These are phyloP conservation scores for Actinemys pallida DNA, from an alignment of 2,113 vertebrate genomes.

Conservation along the genomic window DNA sequence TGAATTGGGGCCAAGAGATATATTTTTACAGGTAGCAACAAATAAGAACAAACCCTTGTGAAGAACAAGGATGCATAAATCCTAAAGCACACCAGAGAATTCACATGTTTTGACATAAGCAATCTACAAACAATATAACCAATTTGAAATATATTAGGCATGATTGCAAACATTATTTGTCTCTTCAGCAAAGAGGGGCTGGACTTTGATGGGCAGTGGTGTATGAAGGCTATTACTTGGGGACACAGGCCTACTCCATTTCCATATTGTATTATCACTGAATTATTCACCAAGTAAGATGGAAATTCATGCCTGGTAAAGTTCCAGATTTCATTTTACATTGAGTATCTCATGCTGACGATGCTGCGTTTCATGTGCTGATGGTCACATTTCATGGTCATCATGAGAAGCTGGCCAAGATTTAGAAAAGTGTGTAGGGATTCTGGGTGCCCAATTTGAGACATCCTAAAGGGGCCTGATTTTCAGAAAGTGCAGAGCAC, in stretches of 20 bases:
- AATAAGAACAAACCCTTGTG: slow-evolving; percentile 78
- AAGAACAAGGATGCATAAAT: slow-evolving; percentile 78
- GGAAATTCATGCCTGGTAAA: slow-evolving; percentile 24
- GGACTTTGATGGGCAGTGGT: slow-evolving; percentile 28
- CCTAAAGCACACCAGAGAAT: slow-evolving; percentile 69
- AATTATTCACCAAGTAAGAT: slow-evolving; percentile 18
- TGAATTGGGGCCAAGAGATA: slow-evolving; percentile 80
- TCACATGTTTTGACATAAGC: slow-evolving; percentile 75
- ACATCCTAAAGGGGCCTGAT: not conserved
- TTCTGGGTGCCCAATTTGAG: slow-evolving; percentile 4
- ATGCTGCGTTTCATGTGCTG: not conserved
- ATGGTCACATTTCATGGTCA: not conserved
- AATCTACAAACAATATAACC: slow-evolving; percentile 75
- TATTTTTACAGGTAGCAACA: slow-evolving; percentile 80
- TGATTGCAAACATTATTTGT: slow-evolving; percentile 50
- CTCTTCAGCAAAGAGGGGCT: slow-evolving; percentile 39
- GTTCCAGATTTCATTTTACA: not conserved
- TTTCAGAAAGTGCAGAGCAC: not conserved
- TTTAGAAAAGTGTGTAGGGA: not conserved
- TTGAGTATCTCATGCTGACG: not conserved
- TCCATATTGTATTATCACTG: not conserved
- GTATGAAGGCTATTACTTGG: not conserved
- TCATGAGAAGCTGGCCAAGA: not conserved
- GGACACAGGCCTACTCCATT: not conserved
- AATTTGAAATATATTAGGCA: slow-evolving; percentile 65